phyloP scores from a whole-genome alignment of 2,797 vertebrate genomes.

The Hozukius guyotensis region DNA sequence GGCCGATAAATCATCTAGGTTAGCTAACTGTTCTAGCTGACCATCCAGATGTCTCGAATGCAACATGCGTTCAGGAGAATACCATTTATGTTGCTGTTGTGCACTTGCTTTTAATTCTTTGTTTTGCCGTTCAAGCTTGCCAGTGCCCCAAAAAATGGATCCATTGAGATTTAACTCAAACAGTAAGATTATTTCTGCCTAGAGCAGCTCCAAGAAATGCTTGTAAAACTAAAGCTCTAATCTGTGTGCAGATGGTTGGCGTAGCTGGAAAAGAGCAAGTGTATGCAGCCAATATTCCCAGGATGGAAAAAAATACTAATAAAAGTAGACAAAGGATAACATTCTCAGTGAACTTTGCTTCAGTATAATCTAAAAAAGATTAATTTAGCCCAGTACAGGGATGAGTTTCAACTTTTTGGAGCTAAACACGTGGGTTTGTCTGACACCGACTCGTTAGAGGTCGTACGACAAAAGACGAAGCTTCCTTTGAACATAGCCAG shows the following conservation, averaged over 20 bases:
- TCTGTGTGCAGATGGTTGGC: conserved; percentile 30
- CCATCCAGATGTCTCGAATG: neutral
- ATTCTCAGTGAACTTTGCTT: neutral
- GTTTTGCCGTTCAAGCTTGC: neutral
- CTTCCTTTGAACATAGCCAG: neutral
- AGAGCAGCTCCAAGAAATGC: conserved; percentile 37
- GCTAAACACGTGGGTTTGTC: neutral
- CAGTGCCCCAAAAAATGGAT: neutral
- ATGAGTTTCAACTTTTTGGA: neutral
- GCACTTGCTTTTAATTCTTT: neutral
- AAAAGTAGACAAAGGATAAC: neutral
- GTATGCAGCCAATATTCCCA: conserved; percentile 9
- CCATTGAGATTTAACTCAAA: conserved; percentile 29
- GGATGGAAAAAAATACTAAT: neutral
- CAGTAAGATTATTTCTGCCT: conserved; percentile 38
- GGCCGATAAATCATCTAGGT: neutral
- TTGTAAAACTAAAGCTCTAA: conserved; percentile 47
- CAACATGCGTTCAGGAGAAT: neutral
- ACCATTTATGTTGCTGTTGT: neutral
- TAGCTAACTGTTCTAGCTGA: neutral
- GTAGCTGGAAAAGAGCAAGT: conserved; percentile 21
- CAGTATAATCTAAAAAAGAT: neutral
- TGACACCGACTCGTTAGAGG: neutral
- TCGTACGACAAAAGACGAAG: conserved; percentile 2
- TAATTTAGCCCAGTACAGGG: neutral